Percentiles rank a stretch among this genome's conserved stretches.
Evolutionary conservation across 2,888 invertebrate species (phyloP).

Genomic region (Sminthurinus aureus): DNA sequence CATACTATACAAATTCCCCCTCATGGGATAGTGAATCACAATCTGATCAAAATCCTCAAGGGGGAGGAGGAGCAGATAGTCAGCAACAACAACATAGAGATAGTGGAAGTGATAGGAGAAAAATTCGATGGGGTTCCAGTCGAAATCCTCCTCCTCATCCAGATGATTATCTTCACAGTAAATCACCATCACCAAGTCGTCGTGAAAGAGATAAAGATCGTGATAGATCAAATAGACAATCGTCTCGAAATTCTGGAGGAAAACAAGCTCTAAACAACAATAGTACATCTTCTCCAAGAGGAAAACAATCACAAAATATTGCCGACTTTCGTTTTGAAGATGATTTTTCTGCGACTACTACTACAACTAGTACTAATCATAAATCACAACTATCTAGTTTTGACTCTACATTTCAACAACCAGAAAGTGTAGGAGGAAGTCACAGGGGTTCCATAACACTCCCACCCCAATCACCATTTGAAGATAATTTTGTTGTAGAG

Average conservation of each 20-base stretch:
- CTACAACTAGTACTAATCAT: not conserved
- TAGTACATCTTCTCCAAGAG: not conserved
- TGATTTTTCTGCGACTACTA: slow-evolving; percentile 40
- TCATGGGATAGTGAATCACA: slow-evolving; percentile 58
- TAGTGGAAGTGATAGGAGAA: slow-evolving; percentile 33
- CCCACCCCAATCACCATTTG: slow-evolving; percentile 57
- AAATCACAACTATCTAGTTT: not conserved
- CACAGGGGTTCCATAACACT: slow-evolving; percentile 1
- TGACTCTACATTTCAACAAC: not conserved
- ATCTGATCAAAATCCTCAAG: slow-evolving; percentile 37
- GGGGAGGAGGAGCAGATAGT: slow-evolving; percentile 35
- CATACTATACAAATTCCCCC: slow-evolving; percentile 56
- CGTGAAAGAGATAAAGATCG: not conserved
- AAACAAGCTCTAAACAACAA: not conserved
- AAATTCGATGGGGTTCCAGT: slow-evolving; percentile 31
- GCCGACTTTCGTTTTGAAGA: slow-evolving; percentile 52
- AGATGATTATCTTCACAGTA: slow-evolving; percentile 14
- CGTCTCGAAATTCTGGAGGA: not conserved
- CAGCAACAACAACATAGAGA: too few species aligned
- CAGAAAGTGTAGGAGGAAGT: not conserved
- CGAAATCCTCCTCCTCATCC: slow-evolving; percentile 36
- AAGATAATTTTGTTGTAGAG: slow-evolving; percentile 53
- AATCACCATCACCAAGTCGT: not conserved
- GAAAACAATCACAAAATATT: slow-evolving; percentile 6
- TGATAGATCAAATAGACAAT: not conserved